Base-by-base conservation (phyloP, 2,888 invertebrate species). In the Drosophila mimetica region DNA sequence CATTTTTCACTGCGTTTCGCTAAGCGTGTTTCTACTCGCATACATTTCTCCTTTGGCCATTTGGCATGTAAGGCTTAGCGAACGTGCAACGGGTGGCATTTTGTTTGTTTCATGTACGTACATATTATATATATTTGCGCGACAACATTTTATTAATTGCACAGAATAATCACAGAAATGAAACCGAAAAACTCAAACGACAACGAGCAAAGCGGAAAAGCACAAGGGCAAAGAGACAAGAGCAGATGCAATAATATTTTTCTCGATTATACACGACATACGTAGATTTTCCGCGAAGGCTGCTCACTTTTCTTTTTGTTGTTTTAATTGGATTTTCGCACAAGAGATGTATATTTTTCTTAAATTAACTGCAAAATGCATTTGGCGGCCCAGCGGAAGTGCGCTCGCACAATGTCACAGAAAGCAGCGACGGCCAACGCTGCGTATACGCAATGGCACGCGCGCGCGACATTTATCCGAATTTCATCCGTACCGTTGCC, bases 361-460 rank as follows among this genome's bases (percentile, higher is more conserved):
- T 44, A 85, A 74, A 64, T 64, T 67, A 53, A 64, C 41, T 50
- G 51, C 65, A 50, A 28, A 52, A 41, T 74, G 64, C 54, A 71
- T 77, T 86, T 86, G 71, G 80, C 60, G 81, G 81, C 81, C 78
- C 64, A 71, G 71, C 83, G 86, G 87, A 83, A 87, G 87, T 30
- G 30, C 82, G 59, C 80, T 69, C 79, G 74, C 74, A 54, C 69
- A 66, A 74, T 74, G 74, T 58, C 75, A 58, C 44, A 20, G 11
- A 18, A 39, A 50, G 20, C 57, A 66, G 57, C 57, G 66, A 55
- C 64, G 72, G 55, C 55, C 50, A 76, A 22, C 69, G 84, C 58
- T 74, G 86, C 86, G 86, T 84, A 84, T 82, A 86, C 81, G 87
- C 81, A 84, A 86, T 72, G 81, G 85, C 81, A 84, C 78, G 87